Conservation (phyloP, 2,888 invertebrate species). For the Drosophila tripunctata region DNA sequence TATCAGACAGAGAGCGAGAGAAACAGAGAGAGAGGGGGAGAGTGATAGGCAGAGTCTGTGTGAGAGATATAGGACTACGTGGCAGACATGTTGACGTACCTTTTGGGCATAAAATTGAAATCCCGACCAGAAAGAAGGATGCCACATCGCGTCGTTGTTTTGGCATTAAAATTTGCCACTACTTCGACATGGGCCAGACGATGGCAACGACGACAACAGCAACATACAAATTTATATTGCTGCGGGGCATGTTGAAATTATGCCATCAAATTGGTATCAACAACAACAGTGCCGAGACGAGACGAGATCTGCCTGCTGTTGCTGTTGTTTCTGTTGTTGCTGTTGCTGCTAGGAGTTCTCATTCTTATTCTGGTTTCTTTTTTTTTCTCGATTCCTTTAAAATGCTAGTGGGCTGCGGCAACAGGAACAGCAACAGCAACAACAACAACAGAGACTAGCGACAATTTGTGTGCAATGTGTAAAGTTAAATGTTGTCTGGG, state of each 20-base stretch:
- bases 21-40: background rate
- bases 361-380: slow-evolving; percentile 28
- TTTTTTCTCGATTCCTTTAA: slow-evolving; percentile 47
- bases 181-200: slow-evolving; percentile 56
- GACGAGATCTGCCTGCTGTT: background rate
- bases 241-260: slow-evolving; percentile 83
- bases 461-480: slow-evolving; percentile 77
- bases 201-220: slow-evolving; percentile 56
- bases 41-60: too few species aligned
- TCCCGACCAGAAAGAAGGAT: slow-evolving; percentile 66
- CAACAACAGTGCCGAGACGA: slow-evolving; percentile 54
- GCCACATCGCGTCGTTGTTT: slow-evolving; percentile 60
- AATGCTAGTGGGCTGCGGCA: slow-evolving; percentile 50
- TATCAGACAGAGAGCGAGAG: slow-evolving; percentile 20
- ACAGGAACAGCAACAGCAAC: slow-evolving; percentile 25
- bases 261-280: slow-evolving; percentile 84
- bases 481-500: slow-evolving; percentile 76
- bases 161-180: slow-evolving; percentile 81
- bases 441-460: slow-evolving; percentile 46
- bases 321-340: background rate
- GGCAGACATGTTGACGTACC: slow-evolving; percentile 75
- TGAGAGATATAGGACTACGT: too few species aligned
- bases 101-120: slow-evolving; percentile 80
- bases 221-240: slow-evolving; percentile 80
- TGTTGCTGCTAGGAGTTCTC: slow-evolving; percentile 38